Evolutionary conservation across 2,113 vertebrate species (phyloP).

Genomic region (Egretta garzetta): DNA sequence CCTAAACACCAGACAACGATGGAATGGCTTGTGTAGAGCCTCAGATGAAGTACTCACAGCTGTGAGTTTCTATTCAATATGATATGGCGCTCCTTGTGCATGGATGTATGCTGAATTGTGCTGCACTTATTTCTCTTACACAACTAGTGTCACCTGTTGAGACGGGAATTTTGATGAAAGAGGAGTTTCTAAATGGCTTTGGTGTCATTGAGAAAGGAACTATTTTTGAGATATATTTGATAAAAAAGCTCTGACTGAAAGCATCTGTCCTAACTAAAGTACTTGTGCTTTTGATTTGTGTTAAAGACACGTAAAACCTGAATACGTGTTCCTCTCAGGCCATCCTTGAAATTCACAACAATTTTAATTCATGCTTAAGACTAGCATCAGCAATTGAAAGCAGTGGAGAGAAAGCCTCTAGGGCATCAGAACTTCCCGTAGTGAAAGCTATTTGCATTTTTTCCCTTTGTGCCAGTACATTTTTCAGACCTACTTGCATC

Average conservation of each 20-base stretch:
- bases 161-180: background rate
- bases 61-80: background rate
- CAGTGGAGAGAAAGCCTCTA: background rate
- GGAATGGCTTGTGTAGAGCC: background rate
- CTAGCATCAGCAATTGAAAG: background rate
- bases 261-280: background rate
- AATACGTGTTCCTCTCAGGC: background rate
- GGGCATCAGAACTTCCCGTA: background rate
- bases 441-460: background rate
- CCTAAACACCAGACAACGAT: background rate
- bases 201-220: background rate
- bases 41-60: background rate
- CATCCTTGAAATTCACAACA: background rate
- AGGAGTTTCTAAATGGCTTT: background rate
- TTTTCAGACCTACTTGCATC: background rate
- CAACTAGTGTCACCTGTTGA: too few relatives aligned
- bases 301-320: background rate
- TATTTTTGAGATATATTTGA: background rate
- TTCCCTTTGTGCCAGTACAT: background rate
- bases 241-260: background rate
- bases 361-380: background rate
- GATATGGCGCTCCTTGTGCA: accelerated
- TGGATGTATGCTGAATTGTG: background rate
- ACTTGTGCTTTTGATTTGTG: background rate
- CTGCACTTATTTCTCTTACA: background rate